Percentiles rank a stretch among this genome's conserved stretches.
Evolutionary conservation across 2,888 invertebrate genomes (phyloP).

Genomic region (Invenusta paracnida): DNA sequence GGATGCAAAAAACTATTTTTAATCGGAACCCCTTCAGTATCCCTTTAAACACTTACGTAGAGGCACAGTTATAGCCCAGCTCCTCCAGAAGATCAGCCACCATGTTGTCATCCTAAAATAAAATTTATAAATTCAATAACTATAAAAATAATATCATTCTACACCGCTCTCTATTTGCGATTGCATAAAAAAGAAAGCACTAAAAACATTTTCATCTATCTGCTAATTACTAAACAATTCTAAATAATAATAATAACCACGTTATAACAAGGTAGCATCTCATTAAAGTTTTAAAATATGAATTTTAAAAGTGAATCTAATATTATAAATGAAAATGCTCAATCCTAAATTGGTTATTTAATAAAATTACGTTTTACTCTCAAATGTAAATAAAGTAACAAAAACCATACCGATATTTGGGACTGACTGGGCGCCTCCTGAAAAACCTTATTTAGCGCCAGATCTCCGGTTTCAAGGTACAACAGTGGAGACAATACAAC

Average conservation of each 20-base stretch:
- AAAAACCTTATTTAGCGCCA: constrained; percentile 59
- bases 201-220: no score
- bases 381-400: background rate
- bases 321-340: no score
- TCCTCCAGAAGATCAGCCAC: constrained; percentile 81
- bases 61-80: constrained; percentile 82
- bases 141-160: no score
- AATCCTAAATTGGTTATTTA: no score
- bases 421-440: constrained; percentile 44
- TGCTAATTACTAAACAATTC: no score
- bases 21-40: no score
- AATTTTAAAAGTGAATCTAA: no score
- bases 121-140: no score
- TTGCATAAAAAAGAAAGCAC: no score
- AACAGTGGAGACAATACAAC: constrained; percentile 81
- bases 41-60: constrained; percentile 56
- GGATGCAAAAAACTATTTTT: no score
- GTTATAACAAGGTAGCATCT: background rate
- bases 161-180: no score
- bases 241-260: constrained; percentile 35
- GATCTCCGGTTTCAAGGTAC: constrained; percentile 70
- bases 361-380: background rate
- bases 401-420: constrained; percentile 33
- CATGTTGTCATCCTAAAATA: constrained; percentile 60
- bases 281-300: no score